These are phyloP conservation scores for Melinaea marsaeus DNA, from an alignment of 2,888 invertebrate genomes.

Conservation along the genomic window DNA sequence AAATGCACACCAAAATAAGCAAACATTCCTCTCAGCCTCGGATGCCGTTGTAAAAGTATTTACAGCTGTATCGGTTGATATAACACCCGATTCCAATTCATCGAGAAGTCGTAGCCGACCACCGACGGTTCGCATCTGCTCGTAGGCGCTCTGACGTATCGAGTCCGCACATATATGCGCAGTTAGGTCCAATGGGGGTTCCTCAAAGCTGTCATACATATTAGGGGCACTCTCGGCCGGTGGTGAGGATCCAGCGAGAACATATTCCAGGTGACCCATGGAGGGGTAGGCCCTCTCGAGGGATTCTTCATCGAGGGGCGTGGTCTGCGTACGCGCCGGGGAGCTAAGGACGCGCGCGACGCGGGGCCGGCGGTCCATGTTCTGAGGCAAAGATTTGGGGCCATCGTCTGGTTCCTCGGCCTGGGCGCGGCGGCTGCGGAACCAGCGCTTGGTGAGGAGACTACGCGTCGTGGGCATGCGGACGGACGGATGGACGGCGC, in stretches of 20 bases:
- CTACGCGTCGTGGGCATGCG: conserved; percentile 68
- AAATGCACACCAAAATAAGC: conserved; percentile 86
- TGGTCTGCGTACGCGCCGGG: conserved; percentile 42
- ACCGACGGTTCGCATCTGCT: conserved; percentile 84
- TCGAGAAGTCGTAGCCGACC: conserved; percentile 83
- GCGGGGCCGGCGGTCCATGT: conserved; percentile 55
- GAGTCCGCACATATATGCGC: conserved; percentile 86
- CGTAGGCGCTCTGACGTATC: conserved; percentile 84
- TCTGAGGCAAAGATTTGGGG: conserved; percentile 41
- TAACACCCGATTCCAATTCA: conserved; percentile 84
- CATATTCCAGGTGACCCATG: conserved; percentile 83
- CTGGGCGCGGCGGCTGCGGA: conserved; percentile 55
- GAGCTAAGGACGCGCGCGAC: conserved; percentile 50
- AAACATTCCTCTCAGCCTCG: conserved; percentile 83
- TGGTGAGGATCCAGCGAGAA: conserved; percentile 88
- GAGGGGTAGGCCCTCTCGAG: conserved; percentile 83
- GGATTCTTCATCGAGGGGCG: conserved; percentile 63
- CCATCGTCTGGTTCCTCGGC: conserved; percentile 52
- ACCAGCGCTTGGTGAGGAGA: conserved; percentile 63
- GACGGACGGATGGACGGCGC: conserved; percentile 60
- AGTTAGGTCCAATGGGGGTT: conserved; percentile 82
- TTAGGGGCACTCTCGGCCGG: conserved; percentile 89
- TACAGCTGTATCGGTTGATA: conserved; percentile 76
- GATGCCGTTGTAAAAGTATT: conserved; percentile 76
- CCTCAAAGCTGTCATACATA: conserved; percentile 89